Conservation (phyloP, 1,140 invertebrate genomes). For the Hypsibius dujardini region DNA sequence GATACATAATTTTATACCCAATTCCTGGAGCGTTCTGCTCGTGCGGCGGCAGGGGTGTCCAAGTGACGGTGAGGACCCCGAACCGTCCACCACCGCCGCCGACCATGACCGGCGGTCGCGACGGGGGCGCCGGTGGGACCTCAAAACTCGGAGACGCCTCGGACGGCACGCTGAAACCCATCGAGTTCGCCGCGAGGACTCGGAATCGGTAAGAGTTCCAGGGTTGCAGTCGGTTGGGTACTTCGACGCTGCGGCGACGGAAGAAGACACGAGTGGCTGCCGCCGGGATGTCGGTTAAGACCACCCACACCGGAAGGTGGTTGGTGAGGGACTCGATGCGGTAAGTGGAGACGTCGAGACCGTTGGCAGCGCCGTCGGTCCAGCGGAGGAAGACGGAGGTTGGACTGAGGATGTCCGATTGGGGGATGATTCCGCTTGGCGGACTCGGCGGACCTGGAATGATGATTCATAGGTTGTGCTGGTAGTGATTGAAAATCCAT, state of each 20-base stretch:
- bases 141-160: slow-evolving; percentile 32
- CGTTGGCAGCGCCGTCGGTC: slow-evolving; percentile 68
- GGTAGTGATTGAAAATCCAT: too few species aligned
- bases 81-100: slow-evolving; percentile 78
- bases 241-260: neutral
- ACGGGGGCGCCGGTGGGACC: slow-evolving; percentile 51
- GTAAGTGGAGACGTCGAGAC: slow-evolving; percentile 46
- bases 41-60: slow-evolving; percentile 53
- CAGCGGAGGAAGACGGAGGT: slow-evolving; percentile 59
- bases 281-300: slow-evolving; percentile 44
- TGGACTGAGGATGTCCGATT: slow-evolving; percentile 49
- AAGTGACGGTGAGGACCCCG: slow-evolving; percentile 76
- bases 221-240: slow-evolving; percentile 43
- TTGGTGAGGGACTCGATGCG: slow-evolving; percentile 61
- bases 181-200: slow-evolving; percentile 60
- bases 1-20: slow-evolving; percentile 77
- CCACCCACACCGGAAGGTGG: slow-evolving; percentile 62
- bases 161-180: slow-evolving; percentile 45
- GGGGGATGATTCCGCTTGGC: slow-evolving; percentile 32
- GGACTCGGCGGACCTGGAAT: slow-evolving; percentile 32
- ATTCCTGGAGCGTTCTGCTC: slow-evolving; percentile 72
- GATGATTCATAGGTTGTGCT: too few species aligned
- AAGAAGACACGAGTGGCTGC: neutral
- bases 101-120: slow-evolving; percentile 54
- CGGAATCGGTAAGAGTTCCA: slow-evolving; percentile 78